phyloP scores from a whole-genome alignment of 2,797 vertebrate genomes.

The Pseudochirops cupreus region DNA sequence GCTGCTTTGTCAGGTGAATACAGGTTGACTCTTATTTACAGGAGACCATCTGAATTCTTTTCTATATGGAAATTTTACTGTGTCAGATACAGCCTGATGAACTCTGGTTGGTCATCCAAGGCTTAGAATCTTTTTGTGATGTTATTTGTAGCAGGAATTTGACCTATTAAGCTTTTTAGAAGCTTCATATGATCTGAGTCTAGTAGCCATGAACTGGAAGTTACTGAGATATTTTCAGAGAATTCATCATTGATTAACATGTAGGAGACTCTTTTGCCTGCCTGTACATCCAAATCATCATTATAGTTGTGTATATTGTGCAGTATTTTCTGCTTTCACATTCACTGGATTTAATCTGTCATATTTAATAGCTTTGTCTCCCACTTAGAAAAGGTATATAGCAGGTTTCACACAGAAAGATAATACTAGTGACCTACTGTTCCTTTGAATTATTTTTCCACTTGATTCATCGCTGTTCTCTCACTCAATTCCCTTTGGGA shows the following conservation, averaged over 20 bases:
- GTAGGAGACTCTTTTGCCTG: constrained; percentile 7
- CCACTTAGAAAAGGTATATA: not conserved
- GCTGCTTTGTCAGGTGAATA: not conserved
- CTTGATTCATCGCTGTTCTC: not conserved
- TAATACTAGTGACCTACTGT: not conserved
- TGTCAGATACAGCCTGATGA: constrained; percentile 19
- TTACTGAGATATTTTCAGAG: constrained; percentile 52
- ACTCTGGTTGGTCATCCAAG: constrained; percentile 24
- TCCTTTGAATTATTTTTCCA: constrained; percentile 37
- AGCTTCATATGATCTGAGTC: constrained; percentile 41
- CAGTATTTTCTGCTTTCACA: not conserved
- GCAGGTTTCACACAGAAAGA: not conserved
- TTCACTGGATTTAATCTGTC: not conserved
- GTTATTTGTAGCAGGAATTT: constrained; percentile 52
- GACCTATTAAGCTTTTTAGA: constrained; percentile 32
- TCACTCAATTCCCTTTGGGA: constrained; percentile 5
- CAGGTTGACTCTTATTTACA: constrained; percentile 10
- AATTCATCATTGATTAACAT: constrained; percentile 28
- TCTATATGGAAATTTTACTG: constrained; percentile 25
- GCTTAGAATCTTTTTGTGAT: constrained; percentile 55
- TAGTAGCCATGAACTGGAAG: constrained; percentile 11
- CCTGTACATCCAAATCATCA: constrained; percentile 28
- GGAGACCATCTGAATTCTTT: not conserved
- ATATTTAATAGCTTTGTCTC: constrained; percentile 16
- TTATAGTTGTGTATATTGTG: constrained; percentile 19